A percentile compares a stretch with the other conserved stretches of the same genome.
Evolutionary conservation across 2,113 vertebrate species (phyloP).

Genomic region (Rhegmatorhina hoffmannsi): DNA sequence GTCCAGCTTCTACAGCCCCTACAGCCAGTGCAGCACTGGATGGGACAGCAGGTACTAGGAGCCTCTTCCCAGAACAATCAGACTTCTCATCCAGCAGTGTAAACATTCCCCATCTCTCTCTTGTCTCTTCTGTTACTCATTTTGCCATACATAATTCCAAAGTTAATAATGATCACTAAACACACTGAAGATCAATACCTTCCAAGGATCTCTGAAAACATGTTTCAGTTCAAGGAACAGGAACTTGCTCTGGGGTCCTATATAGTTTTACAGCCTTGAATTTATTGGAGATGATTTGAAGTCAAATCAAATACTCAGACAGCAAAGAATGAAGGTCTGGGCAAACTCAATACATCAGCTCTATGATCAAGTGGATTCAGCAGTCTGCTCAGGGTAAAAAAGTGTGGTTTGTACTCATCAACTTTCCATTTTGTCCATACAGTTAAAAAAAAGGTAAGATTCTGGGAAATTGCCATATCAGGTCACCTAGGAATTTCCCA

Average conservation of each 20-base stretch:
- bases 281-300: background rate
- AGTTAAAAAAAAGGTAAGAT: background rate
- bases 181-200: background rate
- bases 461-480: background rate
- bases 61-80: background rate
- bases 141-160: background rate
- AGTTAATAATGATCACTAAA: background rate
- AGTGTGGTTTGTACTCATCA: background rate
- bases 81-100: background rate
- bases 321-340: background rate
- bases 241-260: background rate
- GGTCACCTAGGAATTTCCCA: background rate
- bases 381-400: background rate
- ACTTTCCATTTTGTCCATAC: background rate
- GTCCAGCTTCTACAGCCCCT: background rate
- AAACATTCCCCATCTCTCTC: background rate
- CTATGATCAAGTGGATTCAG: background rate
- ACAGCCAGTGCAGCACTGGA: background rate
- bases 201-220: background rate
- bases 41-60: accelerated
- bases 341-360: background rate
- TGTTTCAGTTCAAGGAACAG: background rate
- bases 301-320: background rate
- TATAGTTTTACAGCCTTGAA: background rate
- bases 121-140: background rate